Base-by-base conservation (phyloP, 2,888 invertebrate species). In the Quadroppia sp. region DNA sequence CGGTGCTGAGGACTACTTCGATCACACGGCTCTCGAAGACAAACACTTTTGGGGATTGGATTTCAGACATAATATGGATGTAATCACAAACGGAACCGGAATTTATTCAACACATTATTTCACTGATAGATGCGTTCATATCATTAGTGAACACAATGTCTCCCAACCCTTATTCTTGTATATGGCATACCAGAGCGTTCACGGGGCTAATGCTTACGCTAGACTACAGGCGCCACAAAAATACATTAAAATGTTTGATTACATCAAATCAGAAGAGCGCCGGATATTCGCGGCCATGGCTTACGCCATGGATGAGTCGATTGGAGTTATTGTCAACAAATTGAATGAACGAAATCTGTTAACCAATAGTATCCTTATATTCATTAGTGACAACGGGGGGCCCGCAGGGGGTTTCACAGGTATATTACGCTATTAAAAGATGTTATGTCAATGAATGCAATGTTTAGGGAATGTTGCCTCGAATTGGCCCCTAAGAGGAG, bases 1-100 rank as follows among this genome's bases (percentile, higher is more conserved):
- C 0, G 94, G 94, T 0, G 90, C 89, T 82, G 91, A 92, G 25
- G 94, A 95, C 82, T 92, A 94, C 83, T 91, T 87, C 80, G 93
- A 93, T 81, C 94, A 95, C 80, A 90, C 90, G 0, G 79, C 81
- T 20, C 71, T 74, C 23, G 53, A 53, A 30, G n/a, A 59, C 23
- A 40, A 45, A 3, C 7, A 59, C 13, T 15, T 81, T 80, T 87
- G 86, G 82, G 88, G 88, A 0, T 83, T 88, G 77, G 89, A 89
- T 79, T 85, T 89, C 82, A 82, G 88, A 64, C 82, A 85, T 59
- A 89, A 88, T 76, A 84, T 88, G 78, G 85, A 88, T 25, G 84
- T 89, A 15, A 90, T 89, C 0, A 88, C 89, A 83, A 89, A 91
- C 77, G 83, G 89, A 13, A 90, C 88, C 80, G 93, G 93, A 0